Evolutionary conservation across 2,113 vertebrate genomes (phyloP), one percentile per base, ranked within the genome.

Genomic region (Sebastes fasciatus): DNA sequence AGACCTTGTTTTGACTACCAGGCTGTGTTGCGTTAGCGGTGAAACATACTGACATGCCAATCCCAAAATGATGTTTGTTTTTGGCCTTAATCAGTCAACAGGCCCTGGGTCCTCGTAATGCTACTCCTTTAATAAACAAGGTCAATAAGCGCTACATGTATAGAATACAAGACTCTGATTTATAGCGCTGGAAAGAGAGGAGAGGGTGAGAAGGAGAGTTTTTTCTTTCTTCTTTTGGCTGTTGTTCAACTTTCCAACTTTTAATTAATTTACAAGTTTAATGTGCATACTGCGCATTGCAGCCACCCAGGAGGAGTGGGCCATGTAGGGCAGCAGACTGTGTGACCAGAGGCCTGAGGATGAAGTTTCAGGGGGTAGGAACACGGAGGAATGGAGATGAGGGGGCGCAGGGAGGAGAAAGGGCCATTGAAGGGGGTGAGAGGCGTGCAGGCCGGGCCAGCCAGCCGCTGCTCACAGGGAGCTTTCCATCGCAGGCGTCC

Each of bases 401-500:
- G 86, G 87, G 89, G 90, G 87, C 85, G 84, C 54, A 34, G 78
- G 83, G 84, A 92, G 90, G 90, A 95, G 94, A 94, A 95, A 94
- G 94, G 91, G 82, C 91, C 91, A 95, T 94, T 95, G 95, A 95
- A 92, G 85, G 89, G 85, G 90, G 88, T 86, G 92, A 94, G 93
- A 94, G 93, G 90, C 93, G 79, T 79, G 82, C 82, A 75, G 92
- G 93, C 92, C 92, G 76, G 85, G 85, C 88, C 86, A 90, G 93
- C 89, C 93, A 83, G 93, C 91, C 93, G 87, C 93, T 91, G 82
- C 92, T 93, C 89, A 91, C 92, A 91, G 93, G 91, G 90, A 93
- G 93, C 92, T 92, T 94, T 94, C 94, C 93, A 92, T 93, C 90
- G 88, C 94, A 91, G 94, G 92, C 94, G 88, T 93, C 94, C 89